Evolutionary conservation across 2,113 vertebrate species (phyloP).

Genomic region (Irena cyanogastra): DNA sequence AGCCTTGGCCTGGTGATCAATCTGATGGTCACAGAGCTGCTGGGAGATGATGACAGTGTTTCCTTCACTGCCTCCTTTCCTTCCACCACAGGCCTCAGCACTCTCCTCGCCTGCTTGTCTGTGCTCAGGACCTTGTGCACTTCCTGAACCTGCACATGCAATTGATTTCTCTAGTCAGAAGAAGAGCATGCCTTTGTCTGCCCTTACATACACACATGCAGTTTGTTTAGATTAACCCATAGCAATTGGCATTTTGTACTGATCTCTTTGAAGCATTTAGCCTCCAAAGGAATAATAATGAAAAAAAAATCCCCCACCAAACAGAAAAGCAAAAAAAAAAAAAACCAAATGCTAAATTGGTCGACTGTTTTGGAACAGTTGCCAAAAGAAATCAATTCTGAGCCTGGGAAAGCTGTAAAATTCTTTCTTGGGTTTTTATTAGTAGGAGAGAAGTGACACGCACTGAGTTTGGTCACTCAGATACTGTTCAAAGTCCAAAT

Average conservation of each 20-base stretch:
- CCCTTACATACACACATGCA: fast-evolving
- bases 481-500: not conserved
- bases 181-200: not conserved
- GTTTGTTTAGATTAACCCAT: not conserved
- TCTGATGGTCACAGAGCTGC: not conserved
- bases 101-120: not conserved
- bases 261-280: not conserved
- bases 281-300: not conserved
- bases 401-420: not conserved
- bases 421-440: not conserved
- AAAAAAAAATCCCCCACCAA: not conserved
- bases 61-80: not conserved
- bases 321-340: not conserved
- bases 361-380: not conserved
- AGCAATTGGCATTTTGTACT: not conserved
- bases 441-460: not conserved
- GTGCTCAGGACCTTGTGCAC: not conserved
- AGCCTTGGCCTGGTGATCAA: not conserved
- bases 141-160: not conserved
- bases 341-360: not conserved
- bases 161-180: not conserved
- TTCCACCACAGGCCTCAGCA: not conserved
- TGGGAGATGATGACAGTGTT: not conserved
- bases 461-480: not conserved
- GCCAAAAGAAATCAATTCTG: not conserved